Evolutionary conservation across 2,888 invertebrate species (phyloP).

Genomic region (Diarsia rubi): DNA sequence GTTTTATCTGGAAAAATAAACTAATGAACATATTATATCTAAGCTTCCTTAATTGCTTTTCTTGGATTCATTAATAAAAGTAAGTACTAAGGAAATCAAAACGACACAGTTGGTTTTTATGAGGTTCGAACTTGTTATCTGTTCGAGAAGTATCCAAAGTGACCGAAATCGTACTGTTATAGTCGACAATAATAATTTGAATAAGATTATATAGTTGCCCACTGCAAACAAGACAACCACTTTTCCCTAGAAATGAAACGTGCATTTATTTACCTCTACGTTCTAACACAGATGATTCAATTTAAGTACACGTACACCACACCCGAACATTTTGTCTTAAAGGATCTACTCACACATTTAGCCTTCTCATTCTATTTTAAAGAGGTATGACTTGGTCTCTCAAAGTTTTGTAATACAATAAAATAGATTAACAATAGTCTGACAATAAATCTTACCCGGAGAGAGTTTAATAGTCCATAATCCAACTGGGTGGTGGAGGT

Average conservation of each 20-base stretch:
- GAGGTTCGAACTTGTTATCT: background rate
- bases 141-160: background rate
- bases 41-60: background rate
- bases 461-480: too few relatives aligned
- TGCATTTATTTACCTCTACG: background rate
- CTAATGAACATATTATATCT: background rate
- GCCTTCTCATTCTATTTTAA: too few relatives aligned
- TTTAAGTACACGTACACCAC: background rate
- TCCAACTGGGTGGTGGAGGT: background rate
- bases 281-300: background rate
- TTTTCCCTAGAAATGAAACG: background rate
- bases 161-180: background rate
- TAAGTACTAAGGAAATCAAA: background rate
- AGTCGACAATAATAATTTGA: background rate
- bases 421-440: background rate
- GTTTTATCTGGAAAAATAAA: background rate
- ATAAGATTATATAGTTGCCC: background rate
- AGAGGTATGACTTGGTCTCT: background rate
- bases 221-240: background rate
- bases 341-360: background rate
- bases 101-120: background rate
- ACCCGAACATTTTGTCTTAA: too few relatives aligned
- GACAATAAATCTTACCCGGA: background rate
- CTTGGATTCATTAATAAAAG: slow-evolving; percentile 3
- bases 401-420: background rate